Conservation (phyloP, 2,888 invertebrate genomes). For the Aromia moschata region DNA sequence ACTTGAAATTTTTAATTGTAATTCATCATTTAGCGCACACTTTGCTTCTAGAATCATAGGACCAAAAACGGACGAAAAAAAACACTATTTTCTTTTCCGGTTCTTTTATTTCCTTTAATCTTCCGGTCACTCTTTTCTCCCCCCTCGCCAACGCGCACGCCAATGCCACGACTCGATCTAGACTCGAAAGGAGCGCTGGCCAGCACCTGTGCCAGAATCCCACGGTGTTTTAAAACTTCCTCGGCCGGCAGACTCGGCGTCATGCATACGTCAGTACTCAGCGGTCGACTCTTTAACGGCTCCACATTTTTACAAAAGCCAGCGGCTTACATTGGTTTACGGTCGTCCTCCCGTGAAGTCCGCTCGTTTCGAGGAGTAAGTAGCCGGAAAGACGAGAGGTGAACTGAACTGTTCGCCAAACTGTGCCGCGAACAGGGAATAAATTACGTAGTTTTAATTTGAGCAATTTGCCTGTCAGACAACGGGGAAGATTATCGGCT, state of each 20-base stretch:
- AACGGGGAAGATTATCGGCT: no score
- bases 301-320: constrained; percentile 46
- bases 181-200: no score
- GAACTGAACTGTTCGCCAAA: constrained; percentile 9
- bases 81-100: no score
- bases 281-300: constrained; percentile 41
- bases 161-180: no score
- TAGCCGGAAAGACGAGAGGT: constrained; percentile 21
- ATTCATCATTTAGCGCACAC: no score
- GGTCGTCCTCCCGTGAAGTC: constrained; percentile 33
- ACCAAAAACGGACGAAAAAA: no score
- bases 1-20: no score
- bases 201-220: constrained; percentile 52
- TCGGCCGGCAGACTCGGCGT: constrained; percentile 33
- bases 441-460: constrained; percentile 18
- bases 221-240: constrained; percentile 50
- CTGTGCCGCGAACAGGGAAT: constrained; percentile 17
- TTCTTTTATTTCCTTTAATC: no score
- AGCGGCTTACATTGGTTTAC: constrained; percentile 48
- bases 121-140: no score
- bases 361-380: constrained; percentile 24
- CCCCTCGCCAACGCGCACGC: no score
- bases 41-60: no score
- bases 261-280: constrained; percentile 38
- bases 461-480: no score